A percentile compares a stretch with the other conserved stretches of the same genome.
phyloP scores from a whole-genome alignment of 1,140 invertebrate species.

The Berghia stephanieae region DNA sequence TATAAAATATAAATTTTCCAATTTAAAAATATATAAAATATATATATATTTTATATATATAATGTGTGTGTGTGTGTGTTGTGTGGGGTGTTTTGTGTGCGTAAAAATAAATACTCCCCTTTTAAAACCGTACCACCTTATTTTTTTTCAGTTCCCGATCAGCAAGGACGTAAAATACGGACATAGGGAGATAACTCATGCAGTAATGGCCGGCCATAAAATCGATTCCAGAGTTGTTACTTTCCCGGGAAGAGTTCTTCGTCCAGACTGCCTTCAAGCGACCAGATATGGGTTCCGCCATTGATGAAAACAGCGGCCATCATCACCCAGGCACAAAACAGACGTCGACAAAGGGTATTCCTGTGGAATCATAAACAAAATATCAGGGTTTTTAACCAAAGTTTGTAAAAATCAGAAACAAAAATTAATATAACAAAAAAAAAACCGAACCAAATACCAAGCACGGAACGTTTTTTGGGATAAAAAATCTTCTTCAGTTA shows the following conservation, averaged over 20 bases:
- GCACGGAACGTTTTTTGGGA: too few relatives aligned
- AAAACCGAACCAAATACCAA: conserved; percentile 18
- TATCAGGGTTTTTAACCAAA: neutral
- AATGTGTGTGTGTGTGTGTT: too few relatives aligned
- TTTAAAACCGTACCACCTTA: conserved; percentile 27
- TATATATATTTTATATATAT: neutral
- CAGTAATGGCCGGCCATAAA: conserved; percentile 42
- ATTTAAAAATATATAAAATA: neutral
- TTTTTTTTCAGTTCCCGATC: conserved; percentile 39
- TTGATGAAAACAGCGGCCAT: conserved; percentile 40
- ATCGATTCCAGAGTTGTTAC: conserved; percentile 19
- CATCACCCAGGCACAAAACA: conserved; percentile 35
- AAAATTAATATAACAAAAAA: neutral
- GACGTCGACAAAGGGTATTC: conserved; percentile 33
- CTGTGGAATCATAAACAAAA: neutral
- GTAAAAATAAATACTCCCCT: neutral
- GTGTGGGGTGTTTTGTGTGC: neutral
- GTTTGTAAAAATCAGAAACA: conserved; percentile 22
- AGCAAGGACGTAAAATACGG: conserved; percentile 35
- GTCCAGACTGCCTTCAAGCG: conserved; percentile 25
- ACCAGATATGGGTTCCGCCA: conserved; percentile 40
- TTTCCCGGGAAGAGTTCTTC: too few relatives aligned
- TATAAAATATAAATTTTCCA: neutral
- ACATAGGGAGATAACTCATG: conserved; percentile 37
- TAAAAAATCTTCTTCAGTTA: neutral